Evolutionary conservation across 2,888 invertebrate species (phyloP), one percentile per base, ranked within the genome.

Genomic region (Pteria penguin): DNA sequence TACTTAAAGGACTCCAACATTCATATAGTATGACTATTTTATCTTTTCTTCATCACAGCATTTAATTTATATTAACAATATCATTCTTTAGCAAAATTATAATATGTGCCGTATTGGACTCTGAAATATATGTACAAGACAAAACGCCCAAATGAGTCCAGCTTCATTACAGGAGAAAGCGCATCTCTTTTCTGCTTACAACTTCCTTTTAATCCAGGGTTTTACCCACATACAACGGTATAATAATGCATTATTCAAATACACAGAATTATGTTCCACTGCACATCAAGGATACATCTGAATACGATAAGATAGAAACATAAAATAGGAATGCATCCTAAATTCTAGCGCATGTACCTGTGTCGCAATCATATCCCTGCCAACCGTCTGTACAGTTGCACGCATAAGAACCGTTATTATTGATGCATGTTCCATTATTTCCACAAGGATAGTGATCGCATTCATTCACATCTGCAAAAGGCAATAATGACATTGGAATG

Each of bases 281-380:
- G 55, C 55, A 55, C 18, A 45, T 45, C 45, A 14, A 45, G 8
- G 8, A 11, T 45, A 11, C 24, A 55, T 55, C 22, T 18, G 4
- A 22, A 24, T 18, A 55, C 4, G 5, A 55, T 4, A 18, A 22
- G 55, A 22, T 8, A 22, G 24, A n/a, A n/a, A n/a, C n/a, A n/a
- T n/a, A n/a, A n/a, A n/a, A n/a, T n/a, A n/a, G n/a, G n/a, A n/a
- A n/a, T n/a, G n/a, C n/a, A n/a, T n/a, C n/a, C n/a, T n/a, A n/a
- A n/a, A n/a, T n/a, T n/a, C n/a, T n/a, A n/a, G n/a, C n/a, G n/a
- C 27, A 81, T 65, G 74, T 82, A 83, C 68, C 68, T 57, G 3
- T 32, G 22, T 68, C 24, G 57, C 68, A 68, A 33, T 57, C 33
- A 24, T 31, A 27, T 18, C 27, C 27, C 4, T 22, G 22, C 60